Evolutionary conservation across 2,888 invertebrate species (phyloP), one percentile per base, ranked within the genome.

Genomic region (Ellobium chinense): DNA sequence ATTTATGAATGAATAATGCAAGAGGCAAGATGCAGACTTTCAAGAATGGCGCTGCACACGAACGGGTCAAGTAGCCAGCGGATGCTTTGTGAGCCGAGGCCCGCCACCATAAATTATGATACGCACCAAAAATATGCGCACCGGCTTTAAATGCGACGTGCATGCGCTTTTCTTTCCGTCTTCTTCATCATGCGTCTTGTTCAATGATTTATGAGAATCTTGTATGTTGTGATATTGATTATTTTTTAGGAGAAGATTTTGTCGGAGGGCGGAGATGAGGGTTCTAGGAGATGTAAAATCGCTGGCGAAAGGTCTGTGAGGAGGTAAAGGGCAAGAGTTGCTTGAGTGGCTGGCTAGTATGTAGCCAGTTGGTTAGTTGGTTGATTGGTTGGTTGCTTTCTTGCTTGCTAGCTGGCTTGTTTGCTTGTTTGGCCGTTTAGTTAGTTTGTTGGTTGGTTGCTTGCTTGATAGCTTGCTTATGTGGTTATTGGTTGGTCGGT

Each of bases 1-100:
- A 73, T 73, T 24, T 73, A 37, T 73, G 37, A 73, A 73, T 73
- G 73, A 73, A 73, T 73, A 62, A 73, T 73, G 73, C 37, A 73
- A 60, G 62, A 18, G 70, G 7, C 70, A 56, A 70, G 70, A 70
- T 70, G 70, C 70, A 70, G 34, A n/a, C n/a, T n/a, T n/a, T n/a
- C 31, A 34, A 56, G 54, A 69, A 69, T 37, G 56, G 70, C 34
- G n/a, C 56, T 56, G 56, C 27, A 70, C 70, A 14, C 56, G 70
- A 39, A 68, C 39, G 66, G 31, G 54, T 31, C 39, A 21, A 54
- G 54, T 36, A 46, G 54, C 56, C 34, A 34, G 56, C 56, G 68
- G n/a, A 37, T 68, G 34, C 31, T 56, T 70, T 70, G 70, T 70
- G 34, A n/a, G n/a, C n/a, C 46, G 70, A 21, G 70, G 54, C 3